Base-by-base conservation (phyloP, 2,797 vertebrate species). In the Ptychadena robeensis region DNA sequence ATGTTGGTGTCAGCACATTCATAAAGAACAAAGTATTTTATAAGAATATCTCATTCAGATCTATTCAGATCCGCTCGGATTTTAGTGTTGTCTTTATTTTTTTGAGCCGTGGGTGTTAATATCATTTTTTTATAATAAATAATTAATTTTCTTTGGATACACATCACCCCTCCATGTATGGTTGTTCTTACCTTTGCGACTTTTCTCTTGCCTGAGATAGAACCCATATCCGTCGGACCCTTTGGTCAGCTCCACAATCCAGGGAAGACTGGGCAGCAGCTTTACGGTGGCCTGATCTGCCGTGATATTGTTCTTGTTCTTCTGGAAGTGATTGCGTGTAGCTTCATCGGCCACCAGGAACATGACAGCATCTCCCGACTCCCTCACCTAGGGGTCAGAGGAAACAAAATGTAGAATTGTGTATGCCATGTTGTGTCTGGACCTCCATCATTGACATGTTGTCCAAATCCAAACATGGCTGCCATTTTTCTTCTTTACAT, bases 171-270 rank as follows among this genome's bases (percentile, higher is more conserved):
- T 37, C 8, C 34, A 15, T 14, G 9, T 25, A 44, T 9, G 18
- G 7, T 57, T 22, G 35, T 9, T 18, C 88, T 91, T 88, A 93
- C 94, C 94, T 86, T 87, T 88, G 5, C 82, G 81, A 0, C 78
- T 91, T 25, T 90, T 86, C 79, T 92, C 87, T 38, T 88, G 89
- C 71, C 15, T 92, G 71, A 99, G 94, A n/a, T 93, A 90, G 88
- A 96, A 99, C 3, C 98, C 98, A 0, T 96, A 99, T 81, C 96
- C 96, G 0, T 90, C 84, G 0, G 90, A 48, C 22, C 90, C 95
- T 86, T 92, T 97, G 75, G 87, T 91, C 77, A 99, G 90, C 65
- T 94, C 85, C 30, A 89, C 79, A 1, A 93, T 78, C 15, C 94
- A 93, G 8, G 98, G 98, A 76, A 94, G 92, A 67, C 81, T 90